A percentile compares a stretch with the other conserved stretches of the same genome.
Evolutionary conservation across 2,888 invertebrate species (phyloP).

Genomic region (Lordiphosa andalusiaca): DNA sequence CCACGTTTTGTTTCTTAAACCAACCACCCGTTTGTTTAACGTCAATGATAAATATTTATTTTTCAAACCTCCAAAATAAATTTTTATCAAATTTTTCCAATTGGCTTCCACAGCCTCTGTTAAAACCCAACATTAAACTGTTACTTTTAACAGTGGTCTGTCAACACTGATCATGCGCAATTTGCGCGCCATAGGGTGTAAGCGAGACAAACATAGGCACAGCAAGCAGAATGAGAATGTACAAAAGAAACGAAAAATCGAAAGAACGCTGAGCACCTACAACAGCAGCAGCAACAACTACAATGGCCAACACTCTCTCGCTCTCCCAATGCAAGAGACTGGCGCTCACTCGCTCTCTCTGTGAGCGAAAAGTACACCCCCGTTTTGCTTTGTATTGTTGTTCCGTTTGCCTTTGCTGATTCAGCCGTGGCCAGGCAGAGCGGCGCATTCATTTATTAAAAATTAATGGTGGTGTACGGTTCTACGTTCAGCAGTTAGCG

Average conservation of each 20-base stretch:
- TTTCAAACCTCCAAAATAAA: too few species aligned
- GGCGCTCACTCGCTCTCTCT: conserved; percentile 1
- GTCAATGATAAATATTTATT: too few species aligned
- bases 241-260: conserved; percentile 1
- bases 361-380: conserved; percentile 13
- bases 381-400: conserved; percentile 10
- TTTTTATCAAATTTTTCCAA: too few species aligned
- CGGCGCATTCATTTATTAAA: conserved; percentile 73
- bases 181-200: not conserved
- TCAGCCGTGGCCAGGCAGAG: conserved; percentile 35
- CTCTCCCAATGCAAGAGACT: not conserved
- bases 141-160: conserved; percentile 2
- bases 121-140: conserved; percentile 6
- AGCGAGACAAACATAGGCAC: not conserved
- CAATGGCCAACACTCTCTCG: too few species aligned
- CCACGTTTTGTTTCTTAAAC: too few species aligned
- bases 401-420: conserved; percentile 6
- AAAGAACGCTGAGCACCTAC: not conserved
- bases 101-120: not conserved
- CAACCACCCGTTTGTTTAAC: too few species aligned
- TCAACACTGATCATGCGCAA: conserved; percentile 19
- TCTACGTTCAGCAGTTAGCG: conserved; percentile 62
- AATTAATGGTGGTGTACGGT: conserved; percentile 77
- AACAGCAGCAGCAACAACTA: not conserved
- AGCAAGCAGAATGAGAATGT: not conserved